Base-by-base conservation (phyloP, 2,113 vertebrate species). In the Psophia crepitans region DNA sequence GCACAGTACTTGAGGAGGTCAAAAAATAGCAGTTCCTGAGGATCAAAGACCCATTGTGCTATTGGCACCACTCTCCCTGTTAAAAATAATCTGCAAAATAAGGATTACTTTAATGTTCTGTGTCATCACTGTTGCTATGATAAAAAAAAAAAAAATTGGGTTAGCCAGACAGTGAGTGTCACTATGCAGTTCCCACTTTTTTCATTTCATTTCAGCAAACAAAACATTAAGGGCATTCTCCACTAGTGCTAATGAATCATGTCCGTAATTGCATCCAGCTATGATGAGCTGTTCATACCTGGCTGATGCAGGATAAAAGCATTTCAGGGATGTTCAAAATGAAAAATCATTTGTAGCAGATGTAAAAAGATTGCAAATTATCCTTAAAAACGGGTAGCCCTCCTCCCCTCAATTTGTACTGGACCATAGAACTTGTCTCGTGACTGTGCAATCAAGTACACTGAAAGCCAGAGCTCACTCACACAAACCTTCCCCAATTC, bases 51-150 rank as follows among this genome's bases (percentile, higher is more conserved):
- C 23, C 6, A 5, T 12, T 75, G 48, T 57, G 49, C 39, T 89
- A 61, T 8, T 63, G 35, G 58, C 58, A 64, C 15, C 64, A 65
- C 32, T 48, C 23, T 3, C 48, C 11, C 32, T 73, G 16, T 48
- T 91, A 93, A 97, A 94, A 93, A 77, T 73, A 77, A 80, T 41
- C 43, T 77, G 63, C 48, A 93, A 69, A 96, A 87, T 60, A 15
- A 96, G 43, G 49, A 78, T 74, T 91, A 44, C 39, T 75, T 90
- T 58, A 80, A 51, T 24, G 9, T 80, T 93, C 35, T 69, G 30
- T 60, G 21, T 64, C 43, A 92, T 61, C 33, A 28, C 49, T 60
- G 53, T 86, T 92, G 54, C 68, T 44, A 53, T 35, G 32, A 82
- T 28, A 46, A 63, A 90, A 90, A n/a, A n/a, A n/a, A n/a, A 74